These are phyloP conservation scores for Drosophila bipectinata DNA, from an alignment of 1,140 invertebrate species.

Conservation along the genomic window DNA sequence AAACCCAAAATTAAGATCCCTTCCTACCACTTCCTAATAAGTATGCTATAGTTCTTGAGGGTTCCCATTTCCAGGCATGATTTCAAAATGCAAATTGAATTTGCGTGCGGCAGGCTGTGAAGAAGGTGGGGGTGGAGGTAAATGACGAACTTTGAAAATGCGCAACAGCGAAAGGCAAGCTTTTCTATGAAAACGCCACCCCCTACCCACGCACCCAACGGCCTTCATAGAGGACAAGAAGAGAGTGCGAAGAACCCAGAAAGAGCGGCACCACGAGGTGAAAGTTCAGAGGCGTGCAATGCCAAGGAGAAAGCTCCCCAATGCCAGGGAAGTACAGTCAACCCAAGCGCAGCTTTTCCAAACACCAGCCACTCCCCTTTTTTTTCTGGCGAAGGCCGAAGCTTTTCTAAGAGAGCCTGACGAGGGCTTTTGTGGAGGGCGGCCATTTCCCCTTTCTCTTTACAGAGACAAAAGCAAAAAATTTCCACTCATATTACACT, in stretches of 20 bases:
- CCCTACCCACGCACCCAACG: slow-evolving; percentile 32
- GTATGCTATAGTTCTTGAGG: slow-evolving; percentile 33
- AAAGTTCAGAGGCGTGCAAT: slow-evolving; percentile 78
- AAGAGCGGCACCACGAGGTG: slow-evolving; percentile 11
- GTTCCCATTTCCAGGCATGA: slow-evolving; percentile 48
- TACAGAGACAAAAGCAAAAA: slow-evolving; percentile 22
- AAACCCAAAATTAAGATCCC: background rate
- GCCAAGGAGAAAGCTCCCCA: slow-evolving; percentile 74
- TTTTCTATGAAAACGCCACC: no score
- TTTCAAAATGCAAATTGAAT: slow-evolving; percentile 74
- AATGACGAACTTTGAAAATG: slow-evolving; percentile 75
- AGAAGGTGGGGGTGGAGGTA: background rate
- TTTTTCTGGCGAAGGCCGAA: background rate
- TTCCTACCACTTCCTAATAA: slow-evolving; percentile 10
- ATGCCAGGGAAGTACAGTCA: slow-evolving; percentile 76
- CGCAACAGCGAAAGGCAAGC: slow-evolving; percentile 64
- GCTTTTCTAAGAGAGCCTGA: slow-evolving; percentile 16
- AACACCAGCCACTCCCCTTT: slow-evolving; percentile 31
- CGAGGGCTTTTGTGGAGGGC: slow-evolving; percentile 13
- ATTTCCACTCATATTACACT: slow-evolving; percentile 61
- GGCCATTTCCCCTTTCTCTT: no score
- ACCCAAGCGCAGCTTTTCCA: slow-evolving; percentile 53
- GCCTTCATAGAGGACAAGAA: slow-evolving; percentile 42
- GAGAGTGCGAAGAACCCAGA: slow-evolving; percentile 12
- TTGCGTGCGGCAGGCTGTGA: slow-evolving; percentile 23